Conservation (phyloP, 2,797 vertebrate genomes). For the Orestias chungarensis region DNA sequence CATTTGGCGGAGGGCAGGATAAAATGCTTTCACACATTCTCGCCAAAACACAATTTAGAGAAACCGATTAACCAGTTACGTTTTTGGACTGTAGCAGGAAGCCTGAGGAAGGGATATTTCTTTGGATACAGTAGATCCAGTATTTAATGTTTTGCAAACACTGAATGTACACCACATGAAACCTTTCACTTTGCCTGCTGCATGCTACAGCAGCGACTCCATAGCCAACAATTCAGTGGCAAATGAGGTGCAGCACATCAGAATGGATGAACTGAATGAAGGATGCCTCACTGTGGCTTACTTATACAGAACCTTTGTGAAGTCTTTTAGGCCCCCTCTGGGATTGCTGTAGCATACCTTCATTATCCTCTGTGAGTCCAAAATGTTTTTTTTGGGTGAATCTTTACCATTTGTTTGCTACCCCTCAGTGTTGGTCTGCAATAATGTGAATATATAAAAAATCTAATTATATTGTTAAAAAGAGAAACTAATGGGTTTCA, state of each 20-base stretch:
- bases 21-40: too few species aligned
- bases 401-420: background rate
- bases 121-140: background rate
- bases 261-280: constrained; percentile 15
- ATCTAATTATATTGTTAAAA: background rate
- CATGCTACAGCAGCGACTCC: constrained; percentile 8
- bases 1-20: too few species aligned
- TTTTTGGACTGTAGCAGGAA: too few species aligned
- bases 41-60: too few species aligned
- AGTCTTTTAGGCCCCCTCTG: constrained; percentile 3
- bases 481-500: background rate
- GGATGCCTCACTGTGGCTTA: constrained; percentile 9
- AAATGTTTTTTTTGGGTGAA: background rate
- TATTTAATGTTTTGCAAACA: constrained; percentile 18
- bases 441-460: background rate
- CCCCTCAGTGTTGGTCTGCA: background rate
- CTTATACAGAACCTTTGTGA: constrained; percentile 13
- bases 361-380: background rate
- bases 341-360: background rate
- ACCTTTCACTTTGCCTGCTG: constrained; percentile 21
- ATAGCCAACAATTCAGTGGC: background rate
- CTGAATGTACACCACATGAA: constrained; percentile 50
- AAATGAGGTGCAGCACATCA: constrained; percentile 8
- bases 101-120: constrained; percentile 14
- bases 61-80: too few species aligned